Evolutionary conservation across 2,113 vertebrate species (phyloP).

Genomic region (Nibea coibor): DNA sequence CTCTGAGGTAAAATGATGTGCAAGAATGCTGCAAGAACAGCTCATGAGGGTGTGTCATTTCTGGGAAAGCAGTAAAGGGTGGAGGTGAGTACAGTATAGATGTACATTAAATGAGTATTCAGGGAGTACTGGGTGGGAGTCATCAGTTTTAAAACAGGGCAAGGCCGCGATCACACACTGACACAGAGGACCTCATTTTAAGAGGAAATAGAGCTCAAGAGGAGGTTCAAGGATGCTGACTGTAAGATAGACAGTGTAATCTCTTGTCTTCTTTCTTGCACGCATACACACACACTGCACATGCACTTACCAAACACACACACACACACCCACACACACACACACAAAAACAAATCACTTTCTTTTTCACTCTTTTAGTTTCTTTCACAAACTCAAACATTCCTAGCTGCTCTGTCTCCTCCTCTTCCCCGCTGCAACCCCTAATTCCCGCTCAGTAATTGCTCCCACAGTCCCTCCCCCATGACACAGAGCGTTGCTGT

Average conservation of each 20-base stretch:
- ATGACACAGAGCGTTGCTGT: conserved; percentile 59
- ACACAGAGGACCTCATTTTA: background rate
- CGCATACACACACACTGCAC: conserved; percentile 3
- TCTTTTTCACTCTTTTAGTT: conserved; percentile 44
- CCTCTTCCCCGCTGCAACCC: conserved; percentile 48
- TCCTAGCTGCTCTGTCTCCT: conserved; percentile 54
- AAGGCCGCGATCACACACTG: background rate
- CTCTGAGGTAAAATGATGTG: background rate
- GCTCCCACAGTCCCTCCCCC: conserved; percentile 69
- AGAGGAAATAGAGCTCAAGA: background rate
- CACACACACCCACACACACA: background rate
- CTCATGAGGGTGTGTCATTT: conserved; percentile 23
- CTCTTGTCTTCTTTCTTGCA: background rate
- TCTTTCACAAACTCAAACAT: conserved; percentile 56
- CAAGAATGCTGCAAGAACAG: conserved; percentile 13
- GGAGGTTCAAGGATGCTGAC: too few relatives aligned
- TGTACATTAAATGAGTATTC: conserved; percentile 14
- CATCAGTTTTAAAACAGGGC: conserved; percentile 11
- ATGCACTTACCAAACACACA: too few relatives aligned
- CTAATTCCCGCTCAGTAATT: conserved; percentile 74
- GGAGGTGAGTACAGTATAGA: conserved; percentile 6
- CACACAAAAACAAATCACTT: conserved; percentile 22
- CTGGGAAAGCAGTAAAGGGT: background rate
- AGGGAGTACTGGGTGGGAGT: background rate
- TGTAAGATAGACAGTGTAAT: background rate